Evolutionary conservation across 2,888 invertebrate species (phyloP).

Genomic region (Mythimna ferrago): DNA sequence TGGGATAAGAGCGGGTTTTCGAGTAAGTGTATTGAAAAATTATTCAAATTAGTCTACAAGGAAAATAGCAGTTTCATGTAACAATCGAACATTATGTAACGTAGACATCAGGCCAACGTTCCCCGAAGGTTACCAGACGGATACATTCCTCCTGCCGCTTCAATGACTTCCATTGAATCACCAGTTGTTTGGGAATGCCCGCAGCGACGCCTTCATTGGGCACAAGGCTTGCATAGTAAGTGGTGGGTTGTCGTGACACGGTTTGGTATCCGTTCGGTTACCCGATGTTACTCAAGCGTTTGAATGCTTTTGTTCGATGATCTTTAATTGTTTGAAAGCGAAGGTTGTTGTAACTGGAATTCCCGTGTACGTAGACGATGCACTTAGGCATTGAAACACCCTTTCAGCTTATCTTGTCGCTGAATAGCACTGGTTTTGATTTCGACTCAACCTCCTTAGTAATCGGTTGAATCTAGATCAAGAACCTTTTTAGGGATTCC

Average conservation of each 20-base stretch:
- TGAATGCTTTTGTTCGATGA: slow-evolving; percentile 18
- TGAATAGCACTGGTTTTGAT: not conserved
- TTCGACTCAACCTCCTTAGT: too few relatives aligned
- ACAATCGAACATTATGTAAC: slow-evolving; percentile 18
- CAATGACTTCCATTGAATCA: slow-evolving; percentile 43
- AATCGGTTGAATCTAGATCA: too few relatives aligned
- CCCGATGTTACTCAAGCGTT: slow-evolving; percentile 37
- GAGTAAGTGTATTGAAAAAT: not conserved
- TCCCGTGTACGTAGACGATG: slow-evolving; percentile 2
- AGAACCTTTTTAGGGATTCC: too few relatives aligned
- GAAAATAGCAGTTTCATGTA: not conserved
- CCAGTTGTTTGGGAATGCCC: slow-evolving; percentile 52
- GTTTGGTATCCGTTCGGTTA: slow-evolving; percentile 35
- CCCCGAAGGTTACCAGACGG: slow-evolving; percentile 38
- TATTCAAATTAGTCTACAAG: not conserved
- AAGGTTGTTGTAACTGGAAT: slow-evolving; percentile 30
- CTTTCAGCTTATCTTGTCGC: not conserved
- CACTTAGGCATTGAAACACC: not conserved
- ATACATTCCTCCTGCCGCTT: slow-evolving; percentile 23
- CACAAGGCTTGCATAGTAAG: slow-evolving; percentile 56
- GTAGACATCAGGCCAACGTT: not conserved
- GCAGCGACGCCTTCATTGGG: slow-evolving; percentile 23
- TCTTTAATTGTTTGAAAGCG: slow-evolving; percentile 27
- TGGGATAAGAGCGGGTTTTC: too few relatives aligned
- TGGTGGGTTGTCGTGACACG: slow-evolving; percentile 28